Evolutionary conservation across 2,888 invertebrate genomes (phyloP).

Genomic region (Leucania comma): DNA sequence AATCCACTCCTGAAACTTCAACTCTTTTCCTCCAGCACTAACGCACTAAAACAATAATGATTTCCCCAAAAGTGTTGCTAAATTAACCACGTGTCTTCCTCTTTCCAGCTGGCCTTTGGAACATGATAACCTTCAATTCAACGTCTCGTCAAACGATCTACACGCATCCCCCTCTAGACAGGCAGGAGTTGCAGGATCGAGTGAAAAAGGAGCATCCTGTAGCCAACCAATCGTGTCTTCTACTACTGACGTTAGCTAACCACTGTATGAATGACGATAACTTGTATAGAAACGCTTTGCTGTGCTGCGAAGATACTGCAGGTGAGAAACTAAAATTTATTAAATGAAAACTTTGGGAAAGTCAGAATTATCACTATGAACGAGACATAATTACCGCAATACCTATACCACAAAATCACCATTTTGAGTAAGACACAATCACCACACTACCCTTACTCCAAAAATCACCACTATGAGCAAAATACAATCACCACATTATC

Average conservation of each 20-base stretch:
- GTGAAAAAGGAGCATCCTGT: slow-evolving; percentile 93
- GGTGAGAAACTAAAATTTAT: slow-evolving; percentile 83
- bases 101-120: slow-evolving; percentile 93
- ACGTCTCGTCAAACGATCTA: slow-evolving; percentile 80
- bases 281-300: slow-evolving; percentile 96
- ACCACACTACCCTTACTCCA: too few species aligned
- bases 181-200: slow-evolving; percentile 84
- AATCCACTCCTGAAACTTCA: too few species aligned
- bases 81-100: neutral
- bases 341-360: neutral
- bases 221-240: slow-evolving; percentile 97
- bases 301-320: slow-evolving; percentile 95
- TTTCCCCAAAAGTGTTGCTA: too few species aligned
- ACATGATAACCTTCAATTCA: slow-evolving; percentile 93
- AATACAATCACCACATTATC: too few species aligned
- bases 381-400: too few species aligned
- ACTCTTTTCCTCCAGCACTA: too few species aligned
- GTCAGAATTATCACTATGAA: neutral
- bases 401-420: neutral
- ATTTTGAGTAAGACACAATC: too few species aligned
- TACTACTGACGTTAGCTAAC: slow-evolving; percentile 97
- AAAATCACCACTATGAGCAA: too few species aligned
- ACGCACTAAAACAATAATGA: too few species aligned
- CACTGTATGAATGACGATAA: slow-evolving; percentile 96
- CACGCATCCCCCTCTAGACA: slow-evolving; percentile 79